Conservation (phyloP, 2,113 vertebrate species). For the Percina caprodes region DNA sequence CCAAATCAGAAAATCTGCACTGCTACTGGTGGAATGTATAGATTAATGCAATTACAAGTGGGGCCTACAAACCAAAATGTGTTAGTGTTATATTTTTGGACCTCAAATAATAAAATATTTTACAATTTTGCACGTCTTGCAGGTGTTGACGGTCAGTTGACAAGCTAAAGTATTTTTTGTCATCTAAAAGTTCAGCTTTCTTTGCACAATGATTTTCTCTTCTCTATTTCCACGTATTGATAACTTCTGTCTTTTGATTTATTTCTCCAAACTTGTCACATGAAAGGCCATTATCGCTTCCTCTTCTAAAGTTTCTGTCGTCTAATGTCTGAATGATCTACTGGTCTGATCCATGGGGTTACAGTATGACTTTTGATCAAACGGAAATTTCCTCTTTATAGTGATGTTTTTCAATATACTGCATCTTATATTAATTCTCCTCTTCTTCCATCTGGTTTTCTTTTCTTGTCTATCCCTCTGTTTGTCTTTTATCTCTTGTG, state of each 20-base stretch:
- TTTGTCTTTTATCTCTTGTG: slow-evolving; percentile 31
- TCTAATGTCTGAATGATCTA: slow-evolving; percentile 58
- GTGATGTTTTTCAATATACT: slow-evolving; percentile 29
- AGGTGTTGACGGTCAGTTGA: slow-evolving; percentile 44
- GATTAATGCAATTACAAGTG: slow-evolving; percentile 10
- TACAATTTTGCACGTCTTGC: slow-evolving; percentile 9
- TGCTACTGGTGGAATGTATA: slow-evolving; percentile 5
- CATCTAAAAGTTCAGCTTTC: slow-evolving; percentile 36
- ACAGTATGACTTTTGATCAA: slow-evolving; percentile 58
- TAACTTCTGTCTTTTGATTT: slow-evolving; percentile 42
- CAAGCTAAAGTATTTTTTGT: slow-evolving; percentile 43
- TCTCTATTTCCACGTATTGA: slow-evolving; percentile 35
- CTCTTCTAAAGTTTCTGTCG: slow-evolving; percentile 38
- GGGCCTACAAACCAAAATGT: neutral
- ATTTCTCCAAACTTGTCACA: slow-evolving; percentile 68
- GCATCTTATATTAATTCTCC: slow-evolving; percentile 29
- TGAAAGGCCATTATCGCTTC: slow-evolving; percentile 62
- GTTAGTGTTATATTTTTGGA: neutral
- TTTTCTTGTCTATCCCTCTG: slow-evolving; percentile 6
- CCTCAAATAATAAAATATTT: too few species aligned
- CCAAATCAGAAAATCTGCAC: neutral
- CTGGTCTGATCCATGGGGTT: slow-evolving; percentile 61
- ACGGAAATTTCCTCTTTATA: slow-evolving; percentile 44
- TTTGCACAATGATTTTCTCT: slow-evolving; percentile 35
- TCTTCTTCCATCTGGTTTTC: slow-evolving; percentile 17